Evolutionary conservation across 1,140 invertebrate species (phyloP).

Genomic region (Drusus annulatus): DNA sequence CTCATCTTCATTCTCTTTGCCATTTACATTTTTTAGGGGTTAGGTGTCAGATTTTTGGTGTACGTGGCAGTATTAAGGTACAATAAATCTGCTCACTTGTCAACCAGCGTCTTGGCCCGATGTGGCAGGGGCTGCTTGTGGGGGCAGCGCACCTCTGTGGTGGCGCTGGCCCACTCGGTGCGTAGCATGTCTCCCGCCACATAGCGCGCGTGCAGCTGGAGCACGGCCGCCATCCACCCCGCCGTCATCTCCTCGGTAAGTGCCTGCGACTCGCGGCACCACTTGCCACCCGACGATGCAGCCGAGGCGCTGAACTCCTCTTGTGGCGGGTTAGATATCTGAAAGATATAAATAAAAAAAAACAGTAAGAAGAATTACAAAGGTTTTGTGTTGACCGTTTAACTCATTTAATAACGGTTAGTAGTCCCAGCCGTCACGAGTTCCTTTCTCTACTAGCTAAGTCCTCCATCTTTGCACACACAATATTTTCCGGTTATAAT

Average conservation of each 20-base stretch:
- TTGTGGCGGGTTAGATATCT: slow-evolving; percentile 32
- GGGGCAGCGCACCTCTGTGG: slow-evolving; percentile 78
- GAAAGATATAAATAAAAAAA: not conserved
- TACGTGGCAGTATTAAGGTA: too few species aligned
- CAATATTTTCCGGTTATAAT: too few species aligned
- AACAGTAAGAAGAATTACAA: too few species aligned
- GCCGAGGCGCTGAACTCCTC: slow-evolving; percentile 26
- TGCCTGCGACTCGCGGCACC: slow-evolving; percentile 58
- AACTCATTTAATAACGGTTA: too few species aligned
- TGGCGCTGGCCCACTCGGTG: slow-evolving; percentile 83
- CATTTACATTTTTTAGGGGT: too few species aligned
- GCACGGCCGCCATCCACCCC: slow-evolving; percentile 60
- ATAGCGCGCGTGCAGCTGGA: slow-evolving; percentile 63
- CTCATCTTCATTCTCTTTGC: too few species aligned
- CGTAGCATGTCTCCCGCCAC: slow-evolving; percentile 73
- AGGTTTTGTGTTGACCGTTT: too few species aligned
- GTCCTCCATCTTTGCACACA: too few species aligned
- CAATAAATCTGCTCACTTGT: slow-evolving; percentile 64
- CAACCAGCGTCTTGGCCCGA: slow-evolving; percentile 82
- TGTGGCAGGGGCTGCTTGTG: slow-evolving; percentile 77
- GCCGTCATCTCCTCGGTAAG: slow-evolving; percentile 61
- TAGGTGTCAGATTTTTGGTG: too few species aligned
- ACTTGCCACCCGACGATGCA: slow-evolving; percentile 59
- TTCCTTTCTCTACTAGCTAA: too few species aligned
- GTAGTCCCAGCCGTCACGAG: too few species aligned